Conservation (phyloP, 2,113 vertebrate species). For the Ancistrus triradiatus region DNA sequence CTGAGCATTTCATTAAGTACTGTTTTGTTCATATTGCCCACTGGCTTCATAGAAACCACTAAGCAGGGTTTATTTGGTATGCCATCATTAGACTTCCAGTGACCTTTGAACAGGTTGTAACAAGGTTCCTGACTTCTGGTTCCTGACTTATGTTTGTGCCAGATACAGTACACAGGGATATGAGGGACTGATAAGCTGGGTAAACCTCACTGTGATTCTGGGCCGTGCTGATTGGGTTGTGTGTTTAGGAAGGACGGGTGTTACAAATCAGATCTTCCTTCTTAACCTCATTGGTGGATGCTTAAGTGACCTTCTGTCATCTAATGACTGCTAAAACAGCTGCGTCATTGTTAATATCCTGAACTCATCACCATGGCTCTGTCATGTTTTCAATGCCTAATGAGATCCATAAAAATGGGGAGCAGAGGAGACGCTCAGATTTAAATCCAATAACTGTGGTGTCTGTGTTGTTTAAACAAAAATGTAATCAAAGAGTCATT, state of each 20-base stretch:
- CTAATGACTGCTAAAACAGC: slow-evolving; percentile 22
- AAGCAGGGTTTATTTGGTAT: too few species aligned
- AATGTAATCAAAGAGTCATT: neutral
- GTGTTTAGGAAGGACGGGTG: slow-evolving; percentile 10
- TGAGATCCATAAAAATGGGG: slow-evolving; percentile 18
- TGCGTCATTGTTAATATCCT: slow-evolving; percentile 7
- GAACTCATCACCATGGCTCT: slow-evolving; percentile 6
- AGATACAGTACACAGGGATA: slow-evolving; percentile 12
- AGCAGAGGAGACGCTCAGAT: neutral
- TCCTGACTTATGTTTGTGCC: neutral
- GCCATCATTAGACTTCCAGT: slow-evolving; percentile 6
- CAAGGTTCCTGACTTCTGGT: too few species aligned
- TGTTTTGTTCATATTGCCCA: too few species aligned
- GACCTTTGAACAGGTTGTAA: slow-evolving; percentile 17
- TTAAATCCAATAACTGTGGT: neutral
- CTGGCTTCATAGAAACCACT: slow-evolving; percentile 29
- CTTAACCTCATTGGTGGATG: slow-evolving; percentile 31
- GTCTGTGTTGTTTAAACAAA: neutral
- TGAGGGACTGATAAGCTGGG: neutral
- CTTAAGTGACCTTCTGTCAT: slow-evolving; percentile 9
- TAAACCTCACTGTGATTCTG: slow-evolving; percentile 1
- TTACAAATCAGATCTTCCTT: slow-evolving; percentile 22
- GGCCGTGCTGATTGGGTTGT: slow-evolving; percentile 7
- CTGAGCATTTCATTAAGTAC: too few species aligned
- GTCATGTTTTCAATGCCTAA: slow-evolving; percentile 24